Base-by-base conservation (phyloP, 2,113 vertebrate species). In the Corythoichthys haematopterus region DNA sequence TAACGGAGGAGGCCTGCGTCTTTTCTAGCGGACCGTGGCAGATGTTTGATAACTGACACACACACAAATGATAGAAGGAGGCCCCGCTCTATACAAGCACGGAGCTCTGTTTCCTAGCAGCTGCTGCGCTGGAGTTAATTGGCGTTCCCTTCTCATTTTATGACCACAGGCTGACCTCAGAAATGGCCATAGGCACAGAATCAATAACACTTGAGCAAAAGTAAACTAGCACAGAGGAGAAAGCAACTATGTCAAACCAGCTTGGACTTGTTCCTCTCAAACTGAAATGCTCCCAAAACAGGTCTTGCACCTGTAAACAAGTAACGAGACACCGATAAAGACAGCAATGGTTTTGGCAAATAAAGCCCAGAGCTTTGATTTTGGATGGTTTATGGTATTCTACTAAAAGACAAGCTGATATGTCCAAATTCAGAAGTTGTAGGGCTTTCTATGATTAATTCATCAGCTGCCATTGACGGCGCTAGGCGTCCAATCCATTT, bases 11-110 rank as follows among this genome's bases (percentile, higher is more conserved):
- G 80, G 75, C 68, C 77, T 64, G 58, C 73, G 84, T 82, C 80
- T 84, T 88, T 87, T 88, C 84, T 86, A 83, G 75, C 90, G 83
- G 85, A 92, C 90, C 80, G 87, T 78, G 91, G 89, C 92, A 91
- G 90, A 94, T 93, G 93, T 87, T 87, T 94, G 91, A 94, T 91
- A 93, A 93, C 87, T 20, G 28, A 90, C 84, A 86, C 69, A 65
- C 78, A 66, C 51, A 62, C 52, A 70, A 35, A 20, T 4, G 28
- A 67, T 2, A 75, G 64, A 62, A 60, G 56, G 36, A 67, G 80
- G 83, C 68, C 78, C 64, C 36, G 55, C 63, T 81, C 71, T 68
- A 70, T 48, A 65, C 63, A 70, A 73, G 75, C 70, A 70, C 36
- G 55, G 82, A 66, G 76, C 80, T 74, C 75, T 74, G 75, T 81